Base-by-base conservation (phyloP, 2,797 vertebrate species). In the Diceros bicornis region DNA sequence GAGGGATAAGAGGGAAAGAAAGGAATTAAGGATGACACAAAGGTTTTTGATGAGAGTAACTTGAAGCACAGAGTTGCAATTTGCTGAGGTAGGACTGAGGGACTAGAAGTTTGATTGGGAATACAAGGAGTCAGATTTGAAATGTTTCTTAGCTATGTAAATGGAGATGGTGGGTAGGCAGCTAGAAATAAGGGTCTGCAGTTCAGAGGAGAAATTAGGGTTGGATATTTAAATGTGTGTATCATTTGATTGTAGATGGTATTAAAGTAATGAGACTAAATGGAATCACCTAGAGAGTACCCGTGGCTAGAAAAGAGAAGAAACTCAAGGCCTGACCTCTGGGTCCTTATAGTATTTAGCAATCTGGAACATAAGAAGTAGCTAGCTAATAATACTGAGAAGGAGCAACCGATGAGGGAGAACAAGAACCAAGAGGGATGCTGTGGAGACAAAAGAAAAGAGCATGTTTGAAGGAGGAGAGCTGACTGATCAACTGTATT, bases 151-250 rank as follows among this genome's bases (percentile, higher is more conserved):
- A 68, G 23, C 50, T 47, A 11, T 34, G 50, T 34, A 68, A 34
- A 23, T 68, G 12, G 91, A 68, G 8, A 41, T 25, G 34, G 59
- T 29, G 62, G 64, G 47, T 77, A 85, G 32, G 62, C 29, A 78
- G 50, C n/a, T 52, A 52, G 11, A 52, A 52, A 52, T 52, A 52
- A 52, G 50, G 50, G 50, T 52, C 50, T 52, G 11, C 13, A 52
- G 50, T 52, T 52, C 50, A 52, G 50, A 14, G 50, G 50, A 14
- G 50, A 14, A 52, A 52, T 62, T n/a, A 25, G 57, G 37, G 13
- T 71, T 94, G 44, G 64, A 88, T 62, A 62, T 81, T 68, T 85
- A 61, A 78, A 85, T 95, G 71, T 34, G 44, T 74, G 18, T 72
- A 44, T 25, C 20, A 61, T 66, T 93, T 68, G 2, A 61, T 66